These are phyloP conservation scores for Epirrhoe alternata DNA, from an alignment of 2,888 invertebrate genomes.

Conservation along the genomic window DNA sequence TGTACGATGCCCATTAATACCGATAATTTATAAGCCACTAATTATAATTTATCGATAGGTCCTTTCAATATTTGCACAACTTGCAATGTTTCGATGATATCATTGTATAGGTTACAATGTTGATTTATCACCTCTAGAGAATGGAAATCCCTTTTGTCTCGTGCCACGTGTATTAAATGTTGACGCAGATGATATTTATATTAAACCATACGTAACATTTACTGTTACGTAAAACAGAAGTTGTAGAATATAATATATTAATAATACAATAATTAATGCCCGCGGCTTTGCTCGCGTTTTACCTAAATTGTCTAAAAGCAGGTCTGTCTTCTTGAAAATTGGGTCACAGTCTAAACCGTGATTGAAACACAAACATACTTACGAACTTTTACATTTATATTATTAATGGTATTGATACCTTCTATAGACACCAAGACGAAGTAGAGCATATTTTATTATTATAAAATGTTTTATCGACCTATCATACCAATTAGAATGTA, in stretches of 20 bases:
- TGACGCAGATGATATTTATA: background rate
- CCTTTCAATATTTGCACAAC: conserved; percentile 23
- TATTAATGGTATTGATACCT: too few relatives aligned
- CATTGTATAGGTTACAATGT: conserved; percentile 6
- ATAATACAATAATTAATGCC: too few relatives aligned
- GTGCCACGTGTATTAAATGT: background rate
- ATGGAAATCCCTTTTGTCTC: background rate
- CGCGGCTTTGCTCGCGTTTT: too few relatives aligned
- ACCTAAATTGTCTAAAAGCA: too few relatives aligned
- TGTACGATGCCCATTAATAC: conserved; percentile 1
- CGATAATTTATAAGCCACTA: conserved; percentile 5
- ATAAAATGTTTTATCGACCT: background rate
- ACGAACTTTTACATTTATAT: too few relatives aligned
- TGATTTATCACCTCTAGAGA: conserved; percentile 11
- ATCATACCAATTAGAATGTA: background rate
- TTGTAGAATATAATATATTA: too few relatives aligned
- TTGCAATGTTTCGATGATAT: conserved; percentile 18
- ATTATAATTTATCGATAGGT: conserved; percentile 20
- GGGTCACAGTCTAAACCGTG: too few relatives aligned
- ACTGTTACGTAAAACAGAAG: too few relatives aligned
- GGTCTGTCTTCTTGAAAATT: too few relatives aligned
- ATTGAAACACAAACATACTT: too few relatives aligned
- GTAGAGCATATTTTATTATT: background rate
- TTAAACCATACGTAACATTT: background rate
- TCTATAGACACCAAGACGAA: too few relatives aligned